Conservation (phyloP, 2,113 vertebrate genomes). For the Athene cunicularia region DNA sequence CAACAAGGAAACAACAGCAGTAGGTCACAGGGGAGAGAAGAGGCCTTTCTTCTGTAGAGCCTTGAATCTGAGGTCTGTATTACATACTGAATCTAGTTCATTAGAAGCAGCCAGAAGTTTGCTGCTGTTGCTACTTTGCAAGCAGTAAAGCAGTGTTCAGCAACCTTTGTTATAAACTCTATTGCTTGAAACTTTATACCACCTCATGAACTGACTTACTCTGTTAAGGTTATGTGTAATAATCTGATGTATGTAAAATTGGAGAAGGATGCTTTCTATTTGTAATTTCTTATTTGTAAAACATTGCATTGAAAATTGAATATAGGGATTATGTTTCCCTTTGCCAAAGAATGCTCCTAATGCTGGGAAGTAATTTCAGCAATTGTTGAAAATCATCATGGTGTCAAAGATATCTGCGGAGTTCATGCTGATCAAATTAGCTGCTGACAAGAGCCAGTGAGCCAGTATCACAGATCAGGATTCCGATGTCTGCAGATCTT, state of each 20-base stretch:
- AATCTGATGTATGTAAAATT: neutral
- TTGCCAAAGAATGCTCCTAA: neutral
- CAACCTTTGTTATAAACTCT: neutral
- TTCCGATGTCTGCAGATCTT: neutral
- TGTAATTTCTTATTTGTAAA: neutral
- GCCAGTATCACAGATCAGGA: neutral
- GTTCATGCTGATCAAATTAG: neutral
- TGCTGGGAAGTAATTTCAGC: neutral
- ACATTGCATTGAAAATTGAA: neutral
- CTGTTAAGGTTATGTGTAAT: neutral
- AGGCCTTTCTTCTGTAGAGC: neutral
- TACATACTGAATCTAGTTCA: neutral
- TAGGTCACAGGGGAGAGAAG: neutral
- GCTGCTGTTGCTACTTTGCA: neutral
- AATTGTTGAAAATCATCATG: neutral
- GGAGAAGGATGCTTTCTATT: neutral
- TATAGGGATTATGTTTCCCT: neutral
- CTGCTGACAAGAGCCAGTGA: neutral
- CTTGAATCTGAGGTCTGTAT: neutral
- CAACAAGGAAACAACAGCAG: neutral
- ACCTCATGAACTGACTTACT: neutral
- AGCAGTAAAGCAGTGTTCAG: neutral
- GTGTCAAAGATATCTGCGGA: neutral
- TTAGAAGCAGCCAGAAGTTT: neutral
- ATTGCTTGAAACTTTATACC: neutral